Conservation (phyloP, 2,113 vertebrate genomes). For the Phainopepla nitens region DNA sequence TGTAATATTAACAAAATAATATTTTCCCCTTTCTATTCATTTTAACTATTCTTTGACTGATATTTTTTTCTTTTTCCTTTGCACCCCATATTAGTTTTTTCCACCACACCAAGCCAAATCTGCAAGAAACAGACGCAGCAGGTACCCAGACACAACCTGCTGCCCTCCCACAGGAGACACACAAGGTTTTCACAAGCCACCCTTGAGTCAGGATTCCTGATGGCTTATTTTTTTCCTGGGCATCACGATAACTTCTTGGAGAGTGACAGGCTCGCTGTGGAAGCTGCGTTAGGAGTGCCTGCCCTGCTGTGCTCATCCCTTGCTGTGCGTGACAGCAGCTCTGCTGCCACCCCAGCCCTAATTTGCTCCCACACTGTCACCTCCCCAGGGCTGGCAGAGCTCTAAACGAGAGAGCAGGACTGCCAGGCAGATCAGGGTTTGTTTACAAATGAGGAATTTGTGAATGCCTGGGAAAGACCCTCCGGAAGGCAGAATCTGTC, state of each 20-base stretch:
- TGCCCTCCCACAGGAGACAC: not conserved
- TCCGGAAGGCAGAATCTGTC: not conserved
- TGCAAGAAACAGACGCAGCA: not conserved
- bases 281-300: not conserved
- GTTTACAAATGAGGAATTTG: not conserved
- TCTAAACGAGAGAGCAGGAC: not conserved
- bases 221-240: not conserved
- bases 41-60: not conserved
- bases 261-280: not conserved
- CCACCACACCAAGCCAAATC: not conserved
- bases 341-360: not conserved
- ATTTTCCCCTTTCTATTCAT: not conserved
- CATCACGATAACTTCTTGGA: not conserved
- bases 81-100: not conserved
- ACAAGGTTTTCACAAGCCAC: not conserved
- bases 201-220: not conserved
- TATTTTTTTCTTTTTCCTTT: not conserved
- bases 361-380: not conserved
- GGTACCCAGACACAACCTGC: not conserved
- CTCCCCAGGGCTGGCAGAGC: not conserved
- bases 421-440: not conserved
- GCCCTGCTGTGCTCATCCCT: not conserved
- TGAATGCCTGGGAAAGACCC: not conserved
- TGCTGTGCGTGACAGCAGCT: not conserved
- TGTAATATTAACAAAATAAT: not conserved